Evolutionary conservation across 2,113 vertebrate genomes (phyloP).

Genomic region (Zosterops lateralis): DNA sequence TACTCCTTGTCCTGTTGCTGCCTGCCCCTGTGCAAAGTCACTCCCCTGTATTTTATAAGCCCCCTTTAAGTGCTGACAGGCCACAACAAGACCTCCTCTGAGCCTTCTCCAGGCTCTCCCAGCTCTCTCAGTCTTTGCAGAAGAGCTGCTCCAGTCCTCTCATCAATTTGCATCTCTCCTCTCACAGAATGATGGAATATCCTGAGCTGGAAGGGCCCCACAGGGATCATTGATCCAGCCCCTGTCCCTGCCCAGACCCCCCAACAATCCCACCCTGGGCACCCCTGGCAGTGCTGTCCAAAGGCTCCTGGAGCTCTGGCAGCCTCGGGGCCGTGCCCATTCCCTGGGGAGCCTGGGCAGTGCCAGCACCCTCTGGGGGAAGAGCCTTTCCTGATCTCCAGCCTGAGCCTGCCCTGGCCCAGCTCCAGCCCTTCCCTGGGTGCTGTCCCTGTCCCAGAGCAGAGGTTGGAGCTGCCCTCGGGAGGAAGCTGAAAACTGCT

Average conservation of each 20-base stretch:
- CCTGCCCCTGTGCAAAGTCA: neutral
- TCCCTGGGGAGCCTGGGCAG: neutral
- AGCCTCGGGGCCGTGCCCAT: neutral
- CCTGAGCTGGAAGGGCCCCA: rapidly evolving
- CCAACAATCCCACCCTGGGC: neutral
- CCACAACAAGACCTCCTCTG: neutral
- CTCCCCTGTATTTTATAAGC: neutral
- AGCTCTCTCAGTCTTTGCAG: neutral
- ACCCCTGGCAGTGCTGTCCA: neutral
- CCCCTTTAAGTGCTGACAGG: neutral
- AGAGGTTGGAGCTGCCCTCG: rapidly evolving
- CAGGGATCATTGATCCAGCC: too few species aligned
- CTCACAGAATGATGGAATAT: neutral
- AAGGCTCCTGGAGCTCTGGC: neutral
- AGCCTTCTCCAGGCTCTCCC: neutral
- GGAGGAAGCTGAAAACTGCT: neutral
- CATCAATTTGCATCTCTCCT: neutral
- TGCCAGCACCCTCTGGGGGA: neutral
- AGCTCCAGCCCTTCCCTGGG: neutral
- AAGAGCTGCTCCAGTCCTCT: neutral
- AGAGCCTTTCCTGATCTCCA: neutral
- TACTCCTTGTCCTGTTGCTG: neutral
- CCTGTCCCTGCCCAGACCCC: too few species aligned
- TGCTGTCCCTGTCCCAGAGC: neutral
- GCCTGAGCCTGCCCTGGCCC: neutral